Base-by-base conservation (phyloP, 2,797 vertebrate species). In the Gymnodraco acuticeps region DNA sequence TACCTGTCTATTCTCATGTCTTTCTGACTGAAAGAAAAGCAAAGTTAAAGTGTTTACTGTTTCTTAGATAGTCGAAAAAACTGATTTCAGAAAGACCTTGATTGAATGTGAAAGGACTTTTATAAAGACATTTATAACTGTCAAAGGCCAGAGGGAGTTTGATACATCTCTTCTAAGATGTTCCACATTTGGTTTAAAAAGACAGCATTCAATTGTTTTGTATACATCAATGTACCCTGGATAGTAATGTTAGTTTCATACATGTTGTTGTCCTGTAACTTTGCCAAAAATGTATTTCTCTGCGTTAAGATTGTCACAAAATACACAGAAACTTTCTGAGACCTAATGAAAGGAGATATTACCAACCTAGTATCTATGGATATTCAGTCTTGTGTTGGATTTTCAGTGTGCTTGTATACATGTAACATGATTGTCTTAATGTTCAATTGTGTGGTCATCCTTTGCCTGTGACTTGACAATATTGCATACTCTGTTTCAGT, bases 401-500 rank as follows among this genome's bases (percentile, higher is more conserved):
- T 53, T 56, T 55, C 31, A 67, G 3, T 72, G 12, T 81, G 38
- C 5, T 38, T 63, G 15, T 78, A 46, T 56, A 72, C 27, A 45
- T 82, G 11, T 46, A 55, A 64, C 54, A 11, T 27, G 23, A 27
- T 69, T 62, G 61, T 80, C 42, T 53, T 59, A n/a, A 51, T 80
- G 58, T 77, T 3, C 66, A 38, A 68, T 23, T 64, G 51, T 82
- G 19, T 59, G 5, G 43, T 12, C 78, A 61, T 79, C 20, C 13
- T 81, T 73, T 63, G 38, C 12, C 48, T 68, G 12, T 72, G 20
- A 86, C 41, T 69, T 68, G 13, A 59, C 5, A 61, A 3, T 60
- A 48, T 12, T 75, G 14, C 53, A 4, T 54, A 42, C 13, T 60
- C 15, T n/a, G 12, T 64, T 62, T 61, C 13, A 60, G 23, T 41